Evolutionary conservation across 2,797 vertebrate species (phyloP), one percentile per base, ranked within the genome.

Genomic region (Scleropages formosus): DNA sequence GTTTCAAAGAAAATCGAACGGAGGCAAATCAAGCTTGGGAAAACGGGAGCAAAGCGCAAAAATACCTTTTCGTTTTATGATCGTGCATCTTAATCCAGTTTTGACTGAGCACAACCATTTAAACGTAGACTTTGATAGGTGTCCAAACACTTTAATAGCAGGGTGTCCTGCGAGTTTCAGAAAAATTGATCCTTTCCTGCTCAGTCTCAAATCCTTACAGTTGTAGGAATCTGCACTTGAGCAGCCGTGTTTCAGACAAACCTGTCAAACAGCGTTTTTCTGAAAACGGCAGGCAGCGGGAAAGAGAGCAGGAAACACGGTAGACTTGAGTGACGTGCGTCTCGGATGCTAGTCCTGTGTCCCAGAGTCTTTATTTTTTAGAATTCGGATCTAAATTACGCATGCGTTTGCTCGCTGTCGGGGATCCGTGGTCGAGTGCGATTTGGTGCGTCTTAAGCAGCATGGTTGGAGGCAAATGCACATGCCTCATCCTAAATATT

Each of bases 261-360:
- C 53, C 15, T 71, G 24, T 51, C 56, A 27, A 51, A 53, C 1
- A 8, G 15, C n/a, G 61, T 61, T 71, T 56, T 68, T 68, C 71
- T 71, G 22, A 53, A 24, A 11, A 20, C 49, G 22, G 26, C 68
- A 56, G 68, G 56, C 13, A 27, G 15, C 22, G 15, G 26, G 51
- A n/a, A n/a, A 15, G 1, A 15, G 26, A 44, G 13, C 20, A 65
- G 11, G n/a, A 63, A 74, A 60, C 46, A 9, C 66, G 74, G 64
- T 63, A 66, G 69, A 66, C 66, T 65, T 63, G 73, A 75, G 59
- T 68, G 76, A 58, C 76, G 46, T 8, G 27, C 69, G 69, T 66
- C 51, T 79, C 58, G 64, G 16, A 13, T 71, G 68, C 20, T 27
- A 26, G 15, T 27, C 22, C 31, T 10, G 10, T 47, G 47, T 22